These are phyloP conservation scores for Eidolon helvum DNA, from an alignment of 2,113 vertebrate genomes.

Conservation along the genomic window DNA sequence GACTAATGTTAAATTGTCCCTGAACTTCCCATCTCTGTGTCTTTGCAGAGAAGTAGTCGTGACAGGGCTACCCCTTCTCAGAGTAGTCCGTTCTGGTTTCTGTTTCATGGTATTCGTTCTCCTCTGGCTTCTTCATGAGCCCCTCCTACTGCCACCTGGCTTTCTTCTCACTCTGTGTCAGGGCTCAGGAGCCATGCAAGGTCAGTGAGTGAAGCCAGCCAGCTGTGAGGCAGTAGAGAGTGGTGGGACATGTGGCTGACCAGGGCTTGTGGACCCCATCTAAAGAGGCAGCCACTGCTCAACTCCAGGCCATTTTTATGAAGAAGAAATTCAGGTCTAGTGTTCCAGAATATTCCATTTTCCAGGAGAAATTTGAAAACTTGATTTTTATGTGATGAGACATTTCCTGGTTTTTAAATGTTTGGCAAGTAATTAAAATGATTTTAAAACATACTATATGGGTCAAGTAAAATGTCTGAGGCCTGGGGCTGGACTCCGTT, in stretches of 20 bases:
- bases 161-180: not conserved
- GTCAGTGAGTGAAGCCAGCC: not conserved
- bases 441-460: not conserved
- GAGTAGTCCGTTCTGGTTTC: not conserved
- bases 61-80: not conserved
- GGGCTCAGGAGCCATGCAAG: not conserved
- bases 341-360: not conserved
- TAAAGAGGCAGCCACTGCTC: not conserved
- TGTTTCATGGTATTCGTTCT: not conserved
- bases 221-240: not conserved
- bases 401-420: conserved; percentile 12
- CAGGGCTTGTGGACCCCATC: not conserved
- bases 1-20: not conserved
- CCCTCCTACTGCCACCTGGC: not conserved
- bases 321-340: not conserved
- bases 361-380: conserved; percentile 16
- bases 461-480: not conserved
- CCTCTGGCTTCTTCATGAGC: not conserved
- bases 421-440: conserved; percentile 5
- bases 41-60: not conserved
- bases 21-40: not conserved
- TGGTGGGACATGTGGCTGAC: not conserved
- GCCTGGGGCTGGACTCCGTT: not conserved
- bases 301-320: not conserved
- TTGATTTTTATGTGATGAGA: not conserved